Conservation (phyloP, 2,113 vertebrate genomes). For the Bos taurus region ARS-UCD2.0 NC_037350.1:31836001-31836500, state of each 20-base stretch:
- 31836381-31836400: neutral
- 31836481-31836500: neutral
- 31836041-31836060: no score
- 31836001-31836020: no score
- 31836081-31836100: neutral
- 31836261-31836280: neutral
- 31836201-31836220: neutral
- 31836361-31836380: neutral
- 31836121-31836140: neutral
- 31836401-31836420: neutral
- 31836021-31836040: no score
- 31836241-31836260: neutral
- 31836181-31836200: neutral
- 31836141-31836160: neutral
- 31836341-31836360: neutral
- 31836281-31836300: neutral
- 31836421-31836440: neutral
- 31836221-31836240: neutral
- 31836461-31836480: neutral
- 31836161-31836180: neutral
- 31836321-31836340: neutral
- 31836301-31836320: neutral
- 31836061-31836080: neutral
- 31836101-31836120: neutral
- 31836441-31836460: neutral